Base-by-base conservation (phyloP, 2,888 invertebrate genomes). In the Micropterix aruncella region DNA sequence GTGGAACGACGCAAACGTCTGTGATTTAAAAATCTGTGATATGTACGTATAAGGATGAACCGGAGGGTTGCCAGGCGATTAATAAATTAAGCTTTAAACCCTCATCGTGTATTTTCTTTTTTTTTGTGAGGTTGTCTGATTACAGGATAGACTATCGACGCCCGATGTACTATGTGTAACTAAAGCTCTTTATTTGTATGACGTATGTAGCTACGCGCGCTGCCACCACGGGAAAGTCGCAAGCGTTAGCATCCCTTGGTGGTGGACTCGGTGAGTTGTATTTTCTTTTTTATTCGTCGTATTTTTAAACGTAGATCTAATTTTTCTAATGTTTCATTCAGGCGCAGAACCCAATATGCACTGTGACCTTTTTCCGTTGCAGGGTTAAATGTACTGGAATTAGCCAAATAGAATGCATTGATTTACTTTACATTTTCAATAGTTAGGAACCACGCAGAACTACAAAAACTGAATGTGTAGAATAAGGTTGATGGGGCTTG, bases 181-280 rank as follows among this genome's bases (percentile, higher is more conserved):
- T 50, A 46, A 48, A 48, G 38, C 67, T 70, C 73, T 72, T 70
- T 73, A 74, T 74, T 74, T 75, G 70, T 74, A 72, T 71, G 73
- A 73, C 63, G 27, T 7, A 27, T 27, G 27, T 27, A 75, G 71
- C 71, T 49, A 67, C 75, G 77, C 80, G 81, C 68, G 80, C 80
- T 68, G 75, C 75, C 73, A 73, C 77, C 61, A 68, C 81, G 76
- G 80, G 80, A 77, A 83, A 84, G 80, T 83, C 83, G 72, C 78
- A 80, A 71, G 88, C 88, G 73, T 81, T 89, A 74, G 84, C 90
- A 72, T 85, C 90, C 76, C 80, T 92, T 74, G 84, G 88, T 64
- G 81, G 83, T 59, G 83, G 83, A 65, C 82, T 93, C 63, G 92
- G 92, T 93, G 79, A 93, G 92, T 90, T 53, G 45, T 52, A 44